Conservation (phyloP, 2,888 invertebrate genomes). For the Plagodis pulveraria region DNA sequence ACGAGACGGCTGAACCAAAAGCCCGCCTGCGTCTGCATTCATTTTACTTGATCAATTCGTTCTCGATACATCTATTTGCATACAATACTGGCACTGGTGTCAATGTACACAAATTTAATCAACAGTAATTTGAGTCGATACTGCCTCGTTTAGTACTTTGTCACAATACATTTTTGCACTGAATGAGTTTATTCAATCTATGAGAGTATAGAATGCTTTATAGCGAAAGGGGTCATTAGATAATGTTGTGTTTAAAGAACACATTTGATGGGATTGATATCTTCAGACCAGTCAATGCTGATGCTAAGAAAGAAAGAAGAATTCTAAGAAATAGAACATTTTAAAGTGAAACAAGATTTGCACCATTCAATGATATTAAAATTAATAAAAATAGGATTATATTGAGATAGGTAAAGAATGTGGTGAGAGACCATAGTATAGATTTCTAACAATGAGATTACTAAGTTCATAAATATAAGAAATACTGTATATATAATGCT, state of each 20-base stretch:
- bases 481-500: too few species aligned
- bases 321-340: conserved; percentile 7
- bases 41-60: conserved; percentile 44
- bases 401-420: too few species aligned
- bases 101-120: conserved; percentile 37
- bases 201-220: background rate
- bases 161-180: background rate
- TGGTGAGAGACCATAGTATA: too few species aligned
- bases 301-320: background rate
- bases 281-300: conserved; percentile 2
- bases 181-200: background rate
- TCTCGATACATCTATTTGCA: conserved; percentile 46
- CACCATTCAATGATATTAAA: too few species aligned
- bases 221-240: conserved; percentile 2
- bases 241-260: conserved; percentile 16
- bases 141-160: conserved; percentile 3
- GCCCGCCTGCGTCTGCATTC: background rate
- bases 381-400: too few species aligned
- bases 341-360: too few species aligned
- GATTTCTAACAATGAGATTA: too few species aligned
- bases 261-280: conserved; percentile 7
- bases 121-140: conserved; percentile 36
- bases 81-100: conserved; percentile 39
- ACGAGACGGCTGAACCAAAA: too few species aligned
- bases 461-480: too few species aligned